Evolutionary conservation across 2,113 vertebrate species (phyloP), one percentile per base, ranked within the genome.

Genomic region (Pangasianodon hypophthalmus): DNA sequence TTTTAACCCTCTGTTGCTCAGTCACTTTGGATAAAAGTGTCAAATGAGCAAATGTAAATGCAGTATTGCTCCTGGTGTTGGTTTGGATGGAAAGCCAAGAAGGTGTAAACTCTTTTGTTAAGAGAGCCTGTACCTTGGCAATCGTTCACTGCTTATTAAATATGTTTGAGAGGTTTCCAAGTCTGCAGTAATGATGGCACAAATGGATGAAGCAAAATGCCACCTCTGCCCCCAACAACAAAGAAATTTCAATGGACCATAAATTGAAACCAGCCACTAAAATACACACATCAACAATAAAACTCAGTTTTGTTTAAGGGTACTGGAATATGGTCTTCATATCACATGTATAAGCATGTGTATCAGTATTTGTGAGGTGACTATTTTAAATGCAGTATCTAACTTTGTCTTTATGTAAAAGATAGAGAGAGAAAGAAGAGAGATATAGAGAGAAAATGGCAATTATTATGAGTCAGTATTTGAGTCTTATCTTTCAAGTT

Each of bases 161-260:
- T 67, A n/a, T 62, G 37, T 56, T 56, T n/a, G 46, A 84, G 37
- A 44, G 32, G 13, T 41, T 73, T 71, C 87, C 87, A 88, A 54
- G n/a, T 83, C 60, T 54, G 87, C 56, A 32, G 41, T 67, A 64
- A 81, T 6, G 29, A 26, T 46, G 52, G 46, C 41, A 81, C 9
- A 80, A 67, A 44, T 67, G n/a, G 44, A 88, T 67, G 58, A 81
- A 37, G 73, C 46, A 48, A 60, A 56, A 87, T 18, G 37, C 60
- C 71, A 87, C 54, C 41, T 46, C 86, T 46, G 73, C 54, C 64
- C 64, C 32, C 3, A 32, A 9, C 29, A 71, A 46, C 71, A 62
- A 88, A 24, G 29, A 62, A 60, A 48, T 18, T 81, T 19, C 29
- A 81, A 18, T n/a, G 29, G 41, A 79, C 46, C 44, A 29, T 79